Percentiles rank a stretch among this genome's conserved stretches.
These are phyloP conservation scores for Nothoprocta perdicaria DNA, from an alignment of 2,113 vertebrate species.

Conservation along the genomic window DNA sequence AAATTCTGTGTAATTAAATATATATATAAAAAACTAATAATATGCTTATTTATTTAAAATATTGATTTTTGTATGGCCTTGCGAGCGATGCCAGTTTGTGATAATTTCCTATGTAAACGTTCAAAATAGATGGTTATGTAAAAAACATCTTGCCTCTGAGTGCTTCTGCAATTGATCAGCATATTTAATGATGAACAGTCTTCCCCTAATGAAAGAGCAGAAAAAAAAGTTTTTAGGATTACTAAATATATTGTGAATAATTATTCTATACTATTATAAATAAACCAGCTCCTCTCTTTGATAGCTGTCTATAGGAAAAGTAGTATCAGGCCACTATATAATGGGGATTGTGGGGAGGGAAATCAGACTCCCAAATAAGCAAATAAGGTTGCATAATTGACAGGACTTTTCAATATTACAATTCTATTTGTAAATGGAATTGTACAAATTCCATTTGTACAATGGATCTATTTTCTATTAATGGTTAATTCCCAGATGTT, in stretches of 20 bases:
- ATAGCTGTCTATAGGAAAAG: background rate
- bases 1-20: background rate
- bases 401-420: background rate
- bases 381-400: background rate
- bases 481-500: background rate
- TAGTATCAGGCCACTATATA: background rate
- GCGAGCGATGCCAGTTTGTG: background rate
- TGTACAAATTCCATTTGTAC: no score
- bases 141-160: background rate
- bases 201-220: background rate
- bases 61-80: background rate
- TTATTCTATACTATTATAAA: background rate
- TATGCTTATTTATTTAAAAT: background rate
- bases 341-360: background rate
- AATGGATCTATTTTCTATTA: background rate
- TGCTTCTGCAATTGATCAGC: background rate
- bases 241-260: fast-evolving
- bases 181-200: background rate
- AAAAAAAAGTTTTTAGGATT: background rate
- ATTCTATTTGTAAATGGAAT: background rate
- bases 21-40: background rate
- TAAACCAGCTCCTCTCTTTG: background rate
- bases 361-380: background rate
- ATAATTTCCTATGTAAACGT: background rate
- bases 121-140: background rate